Percentiles rank a stretch among this genome's conserved stretches.
phyloP scores from a whole-genome alignment of 2,113 vertebrate species.

The Rallus limicola region DNA sequence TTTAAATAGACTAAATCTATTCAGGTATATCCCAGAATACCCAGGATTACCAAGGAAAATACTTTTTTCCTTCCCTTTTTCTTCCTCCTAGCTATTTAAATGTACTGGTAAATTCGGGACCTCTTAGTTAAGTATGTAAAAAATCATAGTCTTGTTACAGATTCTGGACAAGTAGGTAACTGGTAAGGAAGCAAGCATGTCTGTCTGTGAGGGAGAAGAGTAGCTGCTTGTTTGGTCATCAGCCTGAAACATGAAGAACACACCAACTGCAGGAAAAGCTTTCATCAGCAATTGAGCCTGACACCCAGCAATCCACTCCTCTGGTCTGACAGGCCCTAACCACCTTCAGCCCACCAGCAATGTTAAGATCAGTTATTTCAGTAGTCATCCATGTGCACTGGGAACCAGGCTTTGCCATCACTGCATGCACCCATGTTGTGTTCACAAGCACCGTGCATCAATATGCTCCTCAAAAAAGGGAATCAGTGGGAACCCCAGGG shows the following conservation, averaged over 20 bases:
- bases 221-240: not conserved
- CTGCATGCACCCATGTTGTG: not conserved
- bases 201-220: not conserved
- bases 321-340: not conserved
- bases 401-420: not conserved
- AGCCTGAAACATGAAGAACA: not conserved
- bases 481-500: rapidly evolving
- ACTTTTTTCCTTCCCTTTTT: no score
- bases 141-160: not conserved
- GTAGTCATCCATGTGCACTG: rapidly evolving
- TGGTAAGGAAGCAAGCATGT: not conserved
- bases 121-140: not conserved
- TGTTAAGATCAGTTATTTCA: not conserved
- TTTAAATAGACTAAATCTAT: not conserved
- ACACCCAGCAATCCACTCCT: no score
- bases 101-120: not conserved
- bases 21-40: not conserved
- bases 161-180: not conserved
- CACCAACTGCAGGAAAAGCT: not conserved
- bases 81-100: not conserved
- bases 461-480: rapidly evolving
- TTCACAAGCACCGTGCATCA: rapidly evolving
- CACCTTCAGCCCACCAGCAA: not conserved
- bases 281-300: not conserved
- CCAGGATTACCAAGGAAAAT: not conserved